Evolutionary conservation across 2,888 invertebrate species (phyloP).

Genomic region (Zygaena filipendulae): DNA sequence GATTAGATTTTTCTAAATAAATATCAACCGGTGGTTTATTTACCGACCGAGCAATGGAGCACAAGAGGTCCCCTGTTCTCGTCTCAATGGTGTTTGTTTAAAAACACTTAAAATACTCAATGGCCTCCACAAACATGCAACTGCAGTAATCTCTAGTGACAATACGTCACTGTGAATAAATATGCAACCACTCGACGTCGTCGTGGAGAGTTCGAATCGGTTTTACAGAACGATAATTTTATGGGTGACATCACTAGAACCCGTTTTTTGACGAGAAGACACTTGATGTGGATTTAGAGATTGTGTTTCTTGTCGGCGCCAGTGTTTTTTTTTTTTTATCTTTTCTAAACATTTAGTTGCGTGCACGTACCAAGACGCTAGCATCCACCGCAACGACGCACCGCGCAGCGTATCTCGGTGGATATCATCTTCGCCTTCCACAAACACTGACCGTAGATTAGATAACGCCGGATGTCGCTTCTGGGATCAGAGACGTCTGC

Average conservation of each 20-base stretch:
- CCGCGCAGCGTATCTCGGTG: slow-evolving; percentile 50
- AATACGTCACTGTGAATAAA: slow-evolving; percentile 32
- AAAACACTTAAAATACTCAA: slow-evolving; percentile 52
- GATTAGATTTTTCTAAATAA: slow-evolving; percentile 53
- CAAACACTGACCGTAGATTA: slow-evolving; percentile 65
- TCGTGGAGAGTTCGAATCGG: slow-evolving; percentile 6
- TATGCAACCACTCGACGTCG: slow-evolving; percentile 19
- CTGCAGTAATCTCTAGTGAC: slow-evolving; percentile 46
- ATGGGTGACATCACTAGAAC: no score
- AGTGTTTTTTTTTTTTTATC: no score
- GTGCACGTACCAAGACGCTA: no score
- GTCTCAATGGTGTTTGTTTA: slow-evolving; percentile 53
- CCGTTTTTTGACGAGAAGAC: no score
- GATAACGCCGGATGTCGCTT: slow-evolving; percentile 58
- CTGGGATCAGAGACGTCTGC: slow-evolving; percentile 20
- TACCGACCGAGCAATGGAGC: slow-evolving; percentile 33
- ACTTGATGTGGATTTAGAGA: no score
- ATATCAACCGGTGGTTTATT: slow-evolving; percentile 34
- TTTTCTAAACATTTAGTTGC: no score
- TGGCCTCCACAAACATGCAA: slow-evolving; percentile 42
- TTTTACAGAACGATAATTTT: no score
- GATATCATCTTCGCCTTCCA: slow-evolving; percentile 33
- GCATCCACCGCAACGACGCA: no score
- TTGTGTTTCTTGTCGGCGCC: no score
- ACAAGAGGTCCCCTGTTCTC: slow-evolving; percentile 42